Percentiles rank a stretch among this genome's conserved stretches.
These are phyloP conservation scores for Cotesia congregata DNA, from an alignment of 2,888 invertebrate species.

Conservation along the genomic window DNA sequence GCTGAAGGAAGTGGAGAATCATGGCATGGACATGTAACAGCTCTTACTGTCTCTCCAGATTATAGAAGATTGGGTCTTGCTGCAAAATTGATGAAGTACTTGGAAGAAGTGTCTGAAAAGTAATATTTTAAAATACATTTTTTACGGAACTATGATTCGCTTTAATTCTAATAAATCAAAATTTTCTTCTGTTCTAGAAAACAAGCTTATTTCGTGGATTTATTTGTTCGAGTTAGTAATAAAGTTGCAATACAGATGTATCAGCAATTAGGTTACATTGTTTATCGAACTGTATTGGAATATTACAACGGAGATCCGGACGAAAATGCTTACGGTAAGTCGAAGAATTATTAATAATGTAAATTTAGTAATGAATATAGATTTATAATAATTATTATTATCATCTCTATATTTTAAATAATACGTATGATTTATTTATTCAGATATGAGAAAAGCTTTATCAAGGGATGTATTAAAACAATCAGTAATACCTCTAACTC, in stretches of 20 bases:
- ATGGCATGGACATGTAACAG: conserved; percentile 99
- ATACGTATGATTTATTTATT: conserved; percentile 59
- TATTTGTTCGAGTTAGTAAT: conserved; percentile 98
- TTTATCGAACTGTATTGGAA: conserved; percentile 95
- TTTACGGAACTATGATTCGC: not conserved
- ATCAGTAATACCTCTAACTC: conserved; percentile 91
- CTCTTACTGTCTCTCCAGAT: conserved; percentile 95
- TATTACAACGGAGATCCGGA: conserved; percentile 99
- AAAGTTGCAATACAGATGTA: conserved; percentile 98
- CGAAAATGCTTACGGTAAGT: conserved; percentile 97
- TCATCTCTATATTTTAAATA: not conserved
- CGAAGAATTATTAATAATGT: not conserved
- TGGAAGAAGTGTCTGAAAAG: conserved; percentile 98
- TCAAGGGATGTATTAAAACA: conserved; percentile 92
- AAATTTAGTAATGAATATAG: not conserved
- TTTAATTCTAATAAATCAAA: too few relatives aligned
- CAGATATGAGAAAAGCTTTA: conserved; percentile 99
- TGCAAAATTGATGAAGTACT: conserved; percentile 90
- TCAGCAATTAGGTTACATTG: conserved; percentile 93
- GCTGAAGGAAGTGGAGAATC: conserved; percentile 95
- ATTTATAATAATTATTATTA: not conserved
- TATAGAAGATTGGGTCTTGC: conserved; percentile 94
- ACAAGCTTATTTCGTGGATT: conserved; percentile 95
- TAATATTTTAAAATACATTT: conserved; percentile 67
- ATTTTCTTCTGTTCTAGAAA: conserved; percentile 79